Conservation (phyloP, 2,888 invertebrate genomes). For the Ennomos fuscantarius region DNA sequence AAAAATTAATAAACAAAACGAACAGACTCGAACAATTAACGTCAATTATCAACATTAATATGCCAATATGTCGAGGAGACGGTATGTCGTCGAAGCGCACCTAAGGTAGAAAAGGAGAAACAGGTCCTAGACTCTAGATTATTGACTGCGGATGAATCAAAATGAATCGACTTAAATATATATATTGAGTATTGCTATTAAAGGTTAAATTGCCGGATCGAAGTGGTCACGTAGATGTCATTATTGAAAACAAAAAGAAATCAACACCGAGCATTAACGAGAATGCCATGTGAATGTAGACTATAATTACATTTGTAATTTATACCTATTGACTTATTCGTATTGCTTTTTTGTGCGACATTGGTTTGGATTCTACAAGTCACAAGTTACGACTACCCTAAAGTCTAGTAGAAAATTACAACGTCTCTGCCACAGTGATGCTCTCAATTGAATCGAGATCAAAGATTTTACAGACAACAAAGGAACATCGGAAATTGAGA, state of each 20-base stretch:
- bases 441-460: too few relatives aligned
- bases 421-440: too few relatives aligned
- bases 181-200: not conserved
- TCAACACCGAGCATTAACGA: too few relatives aligned
- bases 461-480: too few relatives aligned
- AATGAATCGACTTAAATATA: slow-evolving; percentile 10
- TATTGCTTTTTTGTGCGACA: too few relatives aligned
- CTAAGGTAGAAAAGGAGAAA: not conserved
- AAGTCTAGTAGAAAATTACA: too few relatives aligned
- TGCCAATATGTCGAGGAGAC: slow-evolving; percentile 42
- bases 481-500: slow-evolving; percentile 24
- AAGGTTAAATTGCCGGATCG: slow-evolving; percentile 9
- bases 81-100: slow-evolving; percentile 13
- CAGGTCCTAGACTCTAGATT: slow-evolving; percentile 5
- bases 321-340: too few relatives aligned
- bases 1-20: slow-evolving; percentile 13
- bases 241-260: slow-evolving; percentile 8
- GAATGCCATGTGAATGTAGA: too few relatives aligned
- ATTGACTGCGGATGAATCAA: not conserved
- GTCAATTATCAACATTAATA: slow-evolving; percentile 60
- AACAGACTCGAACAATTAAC: slow-evolving; percentile 48
- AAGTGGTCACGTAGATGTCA: slow-evolving; percentile 16
- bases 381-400: too few relatives aligned
- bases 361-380: too few relatives aligned
- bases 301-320: too few relatives aligned